These are phyloP conservation scores for Amazona guildingii DNA, from an alignment of 2,113 vertebrate species.

Conservation along the genomic window DNA sequence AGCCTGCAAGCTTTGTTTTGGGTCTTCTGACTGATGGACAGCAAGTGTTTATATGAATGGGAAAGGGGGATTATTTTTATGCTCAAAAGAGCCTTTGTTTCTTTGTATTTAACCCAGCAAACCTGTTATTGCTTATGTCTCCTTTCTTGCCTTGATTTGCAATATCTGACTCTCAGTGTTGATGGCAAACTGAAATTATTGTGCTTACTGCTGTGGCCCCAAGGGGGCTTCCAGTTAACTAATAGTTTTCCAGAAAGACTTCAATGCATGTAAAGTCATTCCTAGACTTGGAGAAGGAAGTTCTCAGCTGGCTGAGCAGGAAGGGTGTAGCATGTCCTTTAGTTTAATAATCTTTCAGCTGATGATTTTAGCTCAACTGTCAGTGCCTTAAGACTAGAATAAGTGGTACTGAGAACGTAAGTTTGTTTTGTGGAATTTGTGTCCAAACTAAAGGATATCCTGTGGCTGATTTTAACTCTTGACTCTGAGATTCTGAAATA, in stretches of 20 bases:
- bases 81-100: background rate
- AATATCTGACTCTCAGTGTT: background rate
- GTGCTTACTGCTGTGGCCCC: background rate
- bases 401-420: background rate
- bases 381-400: background rate
- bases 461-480: background rate
- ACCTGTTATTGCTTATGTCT: background rate
- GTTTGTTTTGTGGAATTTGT: background rate
- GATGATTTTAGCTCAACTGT: background rate
- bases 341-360: background rate
- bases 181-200: constrained; percentile 23
- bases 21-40: background rate
- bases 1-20: background rate
- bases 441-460: background rate
- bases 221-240: background rate
- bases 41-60: background rate
- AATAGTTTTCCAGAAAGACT: background rate
- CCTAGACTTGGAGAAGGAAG: background rate
- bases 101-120: background rate
- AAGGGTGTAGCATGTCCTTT: constrained; percentile 47
- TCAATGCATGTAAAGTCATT: background rate
- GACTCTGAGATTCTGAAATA: background rate
- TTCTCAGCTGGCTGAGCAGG: constrained; percentile 16
- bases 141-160: background rate
- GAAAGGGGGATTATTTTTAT: background rate